phyloP scores from a whole-genome alignment of 2,113 vertebrate species.

The Eptesicus fuscus region DNA sequence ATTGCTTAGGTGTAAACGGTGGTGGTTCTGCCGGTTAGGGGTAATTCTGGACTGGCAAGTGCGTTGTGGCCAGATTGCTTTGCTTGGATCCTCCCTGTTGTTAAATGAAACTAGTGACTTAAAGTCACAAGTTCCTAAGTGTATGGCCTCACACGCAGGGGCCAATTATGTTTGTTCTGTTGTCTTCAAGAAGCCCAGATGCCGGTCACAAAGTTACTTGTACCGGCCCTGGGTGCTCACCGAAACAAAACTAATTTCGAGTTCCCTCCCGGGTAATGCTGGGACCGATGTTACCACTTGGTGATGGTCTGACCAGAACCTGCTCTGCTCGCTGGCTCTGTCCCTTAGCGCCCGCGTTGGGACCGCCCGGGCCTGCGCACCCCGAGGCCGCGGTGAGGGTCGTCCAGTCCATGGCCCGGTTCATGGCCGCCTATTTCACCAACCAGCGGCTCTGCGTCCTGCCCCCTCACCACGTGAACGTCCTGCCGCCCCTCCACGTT shows the following conservation, averaged over 20 bases:
- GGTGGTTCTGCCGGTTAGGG: neutral
- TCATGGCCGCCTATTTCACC: conserved; percentile 97
- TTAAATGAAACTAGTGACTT: neutral
- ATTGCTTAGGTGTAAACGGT: neutral
- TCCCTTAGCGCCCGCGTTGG: conserved; percentile 72
- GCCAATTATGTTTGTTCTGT: neutral
- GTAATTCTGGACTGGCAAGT: neutral
- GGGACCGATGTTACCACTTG: neutral
- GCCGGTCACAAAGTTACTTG: neutral
- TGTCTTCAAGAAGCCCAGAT: conserved; percentile 14
- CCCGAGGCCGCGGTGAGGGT: conserved; percentile 85
- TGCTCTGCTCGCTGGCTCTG: neutral
- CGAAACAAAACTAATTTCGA: neutral
- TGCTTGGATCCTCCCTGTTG: neutral
- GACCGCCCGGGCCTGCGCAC: conserved; percentile 74
- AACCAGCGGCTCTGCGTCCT: conserved; percentile 88
- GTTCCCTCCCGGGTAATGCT: neutral
- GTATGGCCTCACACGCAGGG: neutral
- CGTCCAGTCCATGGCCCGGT: conserved; percentile 90
- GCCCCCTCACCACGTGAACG: conserved; percentile 88
- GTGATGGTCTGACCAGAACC: neutral
- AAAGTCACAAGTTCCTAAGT: neutral
- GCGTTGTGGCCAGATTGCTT: neutral
- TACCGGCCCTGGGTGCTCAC: neutral
- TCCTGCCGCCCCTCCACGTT: conserved; percentile 88